These are phyloP conservation scores for Malurus melanocephalus DNA, from an alignment of 2,113 vertebrate species.

Conservation along the genomic window DNA sequence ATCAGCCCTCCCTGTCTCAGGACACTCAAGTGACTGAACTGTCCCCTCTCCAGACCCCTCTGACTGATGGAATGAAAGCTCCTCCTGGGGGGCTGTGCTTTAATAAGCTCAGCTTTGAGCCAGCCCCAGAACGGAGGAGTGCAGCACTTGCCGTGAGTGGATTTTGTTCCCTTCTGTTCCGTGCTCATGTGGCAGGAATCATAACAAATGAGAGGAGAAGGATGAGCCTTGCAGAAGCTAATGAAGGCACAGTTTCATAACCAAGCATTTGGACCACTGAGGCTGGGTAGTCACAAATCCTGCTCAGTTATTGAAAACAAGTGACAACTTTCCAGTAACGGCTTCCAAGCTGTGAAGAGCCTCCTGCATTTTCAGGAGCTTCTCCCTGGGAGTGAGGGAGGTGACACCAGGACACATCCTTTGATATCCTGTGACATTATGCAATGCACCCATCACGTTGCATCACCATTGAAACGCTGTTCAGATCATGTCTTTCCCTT, in stretches of 20 bases:
- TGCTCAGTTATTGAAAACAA: background rate
- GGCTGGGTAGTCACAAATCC: background rate
- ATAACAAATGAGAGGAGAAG: background rate
- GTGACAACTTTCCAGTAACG: background rate
- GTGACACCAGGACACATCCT: slow-evolving; percentile 31
- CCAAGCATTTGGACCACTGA: background rate
- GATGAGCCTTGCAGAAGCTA: background rate
- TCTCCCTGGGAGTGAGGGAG: background rate
- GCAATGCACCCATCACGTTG: slow-evolving; percentile 36
- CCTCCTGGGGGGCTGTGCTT: background rate
- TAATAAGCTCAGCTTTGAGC: background rate
- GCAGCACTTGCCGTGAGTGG: background rate
- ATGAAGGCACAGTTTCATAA: background rate
- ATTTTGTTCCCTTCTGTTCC: background rate
- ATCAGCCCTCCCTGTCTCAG: background rate
- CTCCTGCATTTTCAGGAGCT: background rate
- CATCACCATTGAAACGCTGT: slow-evolving; percentile 9
- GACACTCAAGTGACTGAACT: background rate
- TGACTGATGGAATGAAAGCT: background rate
- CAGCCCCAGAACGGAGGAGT: background rate
- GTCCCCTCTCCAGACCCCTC: background rate
- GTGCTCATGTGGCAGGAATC: background rate
- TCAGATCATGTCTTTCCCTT: background rate
- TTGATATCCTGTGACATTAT: slow-evolving; percentile 29
- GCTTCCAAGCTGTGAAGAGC: background rate